phyloP scores from a whole-genome alignment of 1,140 invertebrate species.

The Drosophila biarmipes region DNA sequence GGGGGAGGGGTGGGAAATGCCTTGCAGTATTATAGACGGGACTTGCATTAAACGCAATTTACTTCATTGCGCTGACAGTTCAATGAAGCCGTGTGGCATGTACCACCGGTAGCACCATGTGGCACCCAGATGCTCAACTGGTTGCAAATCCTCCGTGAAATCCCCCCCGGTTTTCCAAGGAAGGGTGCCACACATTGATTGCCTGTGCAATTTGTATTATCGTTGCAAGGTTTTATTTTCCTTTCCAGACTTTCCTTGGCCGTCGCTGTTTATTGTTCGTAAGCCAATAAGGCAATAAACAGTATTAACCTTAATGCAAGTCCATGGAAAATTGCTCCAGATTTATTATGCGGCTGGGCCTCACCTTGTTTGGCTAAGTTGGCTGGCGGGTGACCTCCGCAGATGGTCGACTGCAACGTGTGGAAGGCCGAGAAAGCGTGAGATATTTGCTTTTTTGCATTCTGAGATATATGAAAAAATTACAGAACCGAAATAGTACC shows the following conservation, averaged over 20 bases:
- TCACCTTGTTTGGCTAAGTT: conserved; percentile 25
- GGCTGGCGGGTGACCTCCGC: conserved; percentile 23
- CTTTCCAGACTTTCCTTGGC: conserved; percentile 22
- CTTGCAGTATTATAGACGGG: conserved; percentile 16
- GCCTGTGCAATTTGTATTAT: conserved; percentile 25
- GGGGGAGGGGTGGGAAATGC: conserved; percentile 14
- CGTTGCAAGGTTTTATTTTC: conserved; percentile 23
- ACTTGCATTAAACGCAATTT: conserved; percentile 35
- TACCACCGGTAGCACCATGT: conserved; percentile 63
- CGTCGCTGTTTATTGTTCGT: conserved; percentile 60
- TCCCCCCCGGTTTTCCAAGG: not conserved
- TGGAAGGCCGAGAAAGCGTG: conserved; percentile 13
- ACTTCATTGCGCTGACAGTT: conserved; percentile 54
- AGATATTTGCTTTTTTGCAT: not conserved
- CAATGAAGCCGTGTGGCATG: conserved; percentile 25
- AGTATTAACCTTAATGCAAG: conserved; percentile 37
- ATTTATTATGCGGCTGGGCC: conserved; percentile 26
- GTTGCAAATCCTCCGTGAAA: conserved; percentile 1
- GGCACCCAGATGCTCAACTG: conserved; percentile 57
- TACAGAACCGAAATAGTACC: not conserved
- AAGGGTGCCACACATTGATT: conserved; percentile 19
- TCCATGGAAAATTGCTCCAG: conserved; percentile 37
- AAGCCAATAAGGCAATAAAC: conserved; percentile 58
- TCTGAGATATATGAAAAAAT: not conserved
- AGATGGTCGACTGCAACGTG: conserved; percentile 15